A percentile compares a stretch with the other conserved stretches of the same genome.
Conservation (phyloP, 2,888 invertebrate species). For the Eurytoma californica region DNA sequence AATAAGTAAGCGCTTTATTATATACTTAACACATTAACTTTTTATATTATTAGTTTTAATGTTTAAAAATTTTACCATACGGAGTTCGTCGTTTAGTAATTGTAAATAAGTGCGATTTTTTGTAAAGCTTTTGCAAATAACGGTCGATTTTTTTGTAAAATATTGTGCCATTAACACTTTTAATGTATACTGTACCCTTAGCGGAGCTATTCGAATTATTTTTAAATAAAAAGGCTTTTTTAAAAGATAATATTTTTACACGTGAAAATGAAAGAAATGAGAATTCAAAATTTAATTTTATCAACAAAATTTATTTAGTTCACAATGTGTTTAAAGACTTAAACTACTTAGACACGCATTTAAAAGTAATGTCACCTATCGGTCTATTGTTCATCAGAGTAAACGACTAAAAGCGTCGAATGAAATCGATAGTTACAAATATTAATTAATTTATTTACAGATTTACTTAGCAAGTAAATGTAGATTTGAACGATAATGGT, state of each 20-base stretch:
- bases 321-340: conserved; percentile 20
- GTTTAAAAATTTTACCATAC: no score
- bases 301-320: conserved; percentile 47
- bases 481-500: conserved; percentile 23
- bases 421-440: conserved; percentile 31
- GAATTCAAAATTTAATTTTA: conserved; percentile 21
- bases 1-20: no score
- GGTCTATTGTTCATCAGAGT: not conserved
- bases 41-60: no score
- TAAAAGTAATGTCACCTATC: conserved; percentile 22
- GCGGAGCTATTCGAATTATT: not conserved
- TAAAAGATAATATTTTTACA: not conserved
- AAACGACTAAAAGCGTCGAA: conserved; percentile 34
- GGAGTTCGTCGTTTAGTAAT: no score
- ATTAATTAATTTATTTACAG: conserved; percentile 41
- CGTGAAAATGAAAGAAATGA: not conserved
- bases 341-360: conserved; percentile 32
- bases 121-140: no score
- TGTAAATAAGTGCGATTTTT: no score
- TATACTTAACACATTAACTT: no score
- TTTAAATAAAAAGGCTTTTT: conserved; percentile 17
- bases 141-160: no score
- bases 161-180: no score
- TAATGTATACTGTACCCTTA: not conserved
- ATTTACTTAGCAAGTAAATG: conserved; percentile 15